Percentiles rank a stretch among this genome's conserved stretches.
Conservation (phyloP, 2,888 invertebrate species). For the Sepioteuthis lessoniana region DNA sequence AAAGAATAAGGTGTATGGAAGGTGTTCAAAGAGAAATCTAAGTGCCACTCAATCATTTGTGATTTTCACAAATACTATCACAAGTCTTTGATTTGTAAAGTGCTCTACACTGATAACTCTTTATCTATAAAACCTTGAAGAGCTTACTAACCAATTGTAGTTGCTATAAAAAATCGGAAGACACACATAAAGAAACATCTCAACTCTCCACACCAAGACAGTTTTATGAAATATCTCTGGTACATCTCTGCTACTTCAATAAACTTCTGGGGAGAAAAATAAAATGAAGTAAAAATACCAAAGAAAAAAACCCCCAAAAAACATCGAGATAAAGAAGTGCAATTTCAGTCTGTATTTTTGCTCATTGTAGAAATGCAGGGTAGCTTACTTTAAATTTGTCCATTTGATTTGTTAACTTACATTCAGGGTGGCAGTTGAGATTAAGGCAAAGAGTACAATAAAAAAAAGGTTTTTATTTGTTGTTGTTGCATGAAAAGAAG, state of each 20-base stretch:
- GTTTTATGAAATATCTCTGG: background rate
- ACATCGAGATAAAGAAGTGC: no score
- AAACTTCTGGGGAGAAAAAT: background rate
- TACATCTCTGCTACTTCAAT: background rate
- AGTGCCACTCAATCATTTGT: constrained; percentile 6
- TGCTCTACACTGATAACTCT: background rate
- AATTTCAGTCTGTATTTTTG: no score
- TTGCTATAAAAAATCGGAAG: background rate
- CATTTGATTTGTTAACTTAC: no score
- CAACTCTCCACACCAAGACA: background rate
- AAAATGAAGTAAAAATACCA: background rate
- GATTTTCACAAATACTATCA: background rate
- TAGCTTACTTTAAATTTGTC: no score
- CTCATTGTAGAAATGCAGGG: no score
- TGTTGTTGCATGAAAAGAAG: no score
- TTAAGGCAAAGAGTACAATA: no score
- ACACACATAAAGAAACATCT: background rate
- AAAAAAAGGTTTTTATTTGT: no score
- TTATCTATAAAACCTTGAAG: background rate
- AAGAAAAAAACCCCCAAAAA: no score
- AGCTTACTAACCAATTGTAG: background rate
- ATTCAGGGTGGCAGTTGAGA: no score
- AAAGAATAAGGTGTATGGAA: no score
- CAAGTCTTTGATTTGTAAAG: background rate
- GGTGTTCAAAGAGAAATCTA: background rate